These are phyloP conservation scores for Felis chaus DNA, from an alignment of 2,113 vertebrate species.

Conservation along the genomic window DNA sequence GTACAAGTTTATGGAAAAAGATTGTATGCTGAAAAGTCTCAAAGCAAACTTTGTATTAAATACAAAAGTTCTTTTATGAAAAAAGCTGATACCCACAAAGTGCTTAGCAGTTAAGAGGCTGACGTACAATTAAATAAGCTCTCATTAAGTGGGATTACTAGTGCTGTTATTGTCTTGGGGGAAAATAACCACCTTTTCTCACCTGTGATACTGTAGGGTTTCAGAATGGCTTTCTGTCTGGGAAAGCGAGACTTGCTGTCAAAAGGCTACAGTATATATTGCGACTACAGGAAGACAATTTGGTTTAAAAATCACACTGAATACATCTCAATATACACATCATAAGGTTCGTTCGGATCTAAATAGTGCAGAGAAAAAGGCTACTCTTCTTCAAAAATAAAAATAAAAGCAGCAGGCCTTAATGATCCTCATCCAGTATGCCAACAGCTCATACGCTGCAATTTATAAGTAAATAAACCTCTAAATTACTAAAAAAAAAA, in stretches of 20 bases:
- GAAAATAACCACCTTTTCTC: constrained; percentile 81
- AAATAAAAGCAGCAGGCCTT: constrained; percentile 90
- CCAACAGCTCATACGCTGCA: constrained; percentile 86
- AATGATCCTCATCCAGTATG: constrained; percentile 89
- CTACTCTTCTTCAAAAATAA: constrained; percentile 83
- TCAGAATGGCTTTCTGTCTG: constrained; percentile 87
- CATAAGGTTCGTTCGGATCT: constrained; percentile 93
- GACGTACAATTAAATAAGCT: constrained; percentile 84
- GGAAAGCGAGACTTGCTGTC: constrained; percentile 90
- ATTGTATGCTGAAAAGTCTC: constrained; percentile 87
- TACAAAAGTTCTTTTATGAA: constrained; percentile 91
- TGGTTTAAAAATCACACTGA: constrained; percentile 94
- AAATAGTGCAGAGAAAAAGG: constrained; percentile 92
- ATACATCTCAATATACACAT: constrained; percentile 92
- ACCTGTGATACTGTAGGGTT: constrained; percentile 81
- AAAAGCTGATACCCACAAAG: constrained; percentile 90
- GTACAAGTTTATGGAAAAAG: constrained; percentile 90
- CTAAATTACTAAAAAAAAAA: constrained; percentile 81
- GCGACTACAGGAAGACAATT: constrained; percentile 96
- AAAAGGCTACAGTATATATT: constrained; percentile 91
- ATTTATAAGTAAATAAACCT: constrained; percentile 83
- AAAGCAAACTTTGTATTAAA: constrained; percentile 89
- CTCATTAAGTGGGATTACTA: constrained; percentile 75
- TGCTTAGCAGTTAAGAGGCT: constrained; percentile 89
- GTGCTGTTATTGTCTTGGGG: constrained; percentile 88